These are phyloP conservation scores for Fragum fragum DNA, from an alignment of 2,888 invertebrate species.

Conservation along the genomic window DNA sequence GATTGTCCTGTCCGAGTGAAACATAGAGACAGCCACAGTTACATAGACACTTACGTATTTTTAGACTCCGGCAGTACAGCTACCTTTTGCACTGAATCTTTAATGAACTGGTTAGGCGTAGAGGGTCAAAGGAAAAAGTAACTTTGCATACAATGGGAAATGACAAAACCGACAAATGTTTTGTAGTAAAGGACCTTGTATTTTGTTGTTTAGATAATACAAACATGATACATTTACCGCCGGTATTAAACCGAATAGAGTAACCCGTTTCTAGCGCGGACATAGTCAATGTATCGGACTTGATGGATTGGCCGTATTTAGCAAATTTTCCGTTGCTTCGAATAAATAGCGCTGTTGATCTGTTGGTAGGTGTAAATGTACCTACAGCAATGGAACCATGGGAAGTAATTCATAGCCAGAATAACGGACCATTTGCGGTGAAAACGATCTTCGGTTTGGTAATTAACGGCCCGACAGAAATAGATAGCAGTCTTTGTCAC, in stretches of 20 bases:
- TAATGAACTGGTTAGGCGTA: conserved; percentile 20
- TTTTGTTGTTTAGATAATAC: too few species aligned
- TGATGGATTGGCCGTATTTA: too few species aligned
- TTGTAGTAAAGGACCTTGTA: too few species aligned
- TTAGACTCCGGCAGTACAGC: conserved; percentile 55
- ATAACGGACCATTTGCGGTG: too few species aligned
- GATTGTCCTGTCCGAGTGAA: conserved; percentile 64
- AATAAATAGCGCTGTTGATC: conserved; percentile 51
- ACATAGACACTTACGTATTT: conserved; percentile 54
- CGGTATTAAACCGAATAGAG: too few species aligned
- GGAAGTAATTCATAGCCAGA: too few species aligned
- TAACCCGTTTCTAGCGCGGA: too few species aligned
- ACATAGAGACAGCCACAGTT: not conserved
- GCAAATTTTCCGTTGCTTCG: conserved; percentile 4
- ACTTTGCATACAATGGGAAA: conserved; percentile 38
- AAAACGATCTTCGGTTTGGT: too few species aligned
- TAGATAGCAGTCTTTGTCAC: too few species aligned
- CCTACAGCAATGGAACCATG: conserved; percentile 64
- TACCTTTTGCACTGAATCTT: conserved; percentile 38
- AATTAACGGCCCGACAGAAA: conserved; percentile 42
- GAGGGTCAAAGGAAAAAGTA: conserved; percentile 34
- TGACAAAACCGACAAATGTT: too few species aligned
- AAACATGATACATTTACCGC: too few species aligned
- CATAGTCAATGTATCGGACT: too few species aligned
- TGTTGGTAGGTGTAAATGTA: conserved; percentile 51